A percentile compares a stretch with the other conserved stretches of the same genome.
Conservation (phyloP, 2,113 vertebrate species). For the Chunga burmeisteri region DNA sequence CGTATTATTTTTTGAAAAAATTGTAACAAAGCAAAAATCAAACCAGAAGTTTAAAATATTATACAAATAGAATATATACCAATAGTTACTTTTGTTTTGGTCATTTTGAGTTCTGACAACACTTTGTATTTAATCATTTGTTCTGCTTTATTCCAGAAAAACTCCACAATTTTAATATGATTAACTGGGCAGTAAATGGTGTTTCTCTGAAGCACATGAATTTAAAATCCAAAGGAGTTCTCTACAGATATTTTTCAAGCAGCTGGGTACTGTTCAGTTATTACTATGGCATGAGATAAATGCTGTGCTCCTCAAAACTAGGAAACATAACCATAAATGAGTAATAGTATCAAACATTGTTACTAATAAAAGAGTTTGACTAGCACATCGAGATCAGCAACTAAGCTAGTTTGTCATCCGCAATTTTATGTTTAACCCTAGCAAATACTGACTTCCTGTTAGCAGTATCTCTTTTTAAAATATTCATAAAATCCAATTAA, state of each 20-base stretch:
- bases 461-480: not conserved
- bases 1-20: not conserved
- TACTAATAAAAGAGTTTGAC: not conserved
- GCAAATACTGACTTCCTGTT: not conserved
- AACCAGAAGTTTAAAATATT: not conserved
- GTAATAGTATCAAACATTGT: not conserved
- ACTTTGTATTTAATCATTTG: not conserved
- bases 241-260: not conserved
- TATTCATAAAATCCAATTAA: not conserved
- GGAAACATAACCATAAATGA: not conserved
- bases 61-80: not conserved
- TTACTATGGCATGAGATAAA: not conserved
- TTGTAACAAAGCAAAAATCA: not conserved
- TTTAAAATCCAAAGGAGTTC: not conserved
- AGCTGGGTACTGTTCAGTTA: not conserved
- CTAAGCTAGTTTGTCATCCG: not conserved
- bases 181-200: fast-evolving
- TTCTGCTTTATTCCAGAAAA: not conserved
- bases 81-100: not conserved
- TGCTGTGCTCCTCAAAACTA: not conserved
- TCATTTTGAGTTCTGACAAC: not conserved
- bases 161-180: not conserved
- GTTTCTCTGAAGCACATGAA: not conserved
- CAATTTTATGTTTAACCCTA: not conserved
- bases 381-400: not conserved